A percentile compares a stretch with the other conserved stretches of the same genome.
These are phyloP conservation scores for Pheosia gnoma DNA, from an alignment of 2,888 invertebrate species.

Conservation along the genomic window DNA sequence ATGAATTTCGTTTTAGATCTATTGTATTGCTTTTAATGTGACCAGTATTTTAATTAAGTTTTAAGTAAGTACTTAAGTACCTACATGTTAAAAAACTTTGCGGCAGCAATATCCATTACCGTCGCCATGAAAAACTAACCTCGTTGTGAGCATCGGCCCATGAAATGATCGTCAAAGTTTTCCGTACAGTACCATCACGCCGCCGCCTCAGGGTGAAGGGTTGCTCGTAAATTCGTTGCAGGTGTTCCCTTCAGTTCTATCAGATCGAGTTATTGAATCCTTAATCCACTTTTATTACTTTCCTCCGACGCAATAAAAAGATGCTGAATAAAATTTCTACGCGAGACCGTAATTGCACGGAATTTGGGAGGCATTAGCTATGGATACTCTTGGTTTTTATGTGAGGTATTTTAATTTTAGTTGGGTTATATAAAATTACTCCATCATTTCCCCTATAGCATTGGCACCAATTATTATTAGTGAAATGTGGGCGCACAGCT, in stretches of 20 bases:
- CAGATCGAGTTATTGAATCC: constrained; percentile 70
- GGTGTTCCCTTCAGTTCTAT: constrained; percentile 56
- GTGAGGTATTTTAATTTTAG: neutral
- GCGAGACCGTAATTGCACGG: constrained; percentile 55
- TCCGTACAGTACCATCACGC: constrained; percentile 24
- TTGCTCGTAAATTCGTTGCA: constrained; percentile 60
- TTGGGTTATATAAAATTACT: too few species aligned
- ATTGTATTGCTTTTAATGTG: too few species aligned
- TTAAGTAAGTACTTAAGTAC: too few species aligned
- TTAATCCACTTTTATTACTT: constrained; percentile 72
- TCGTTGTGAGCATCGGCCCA: constrained; percentile 36
- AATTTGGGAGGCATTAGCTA: constrained; percentile 27
- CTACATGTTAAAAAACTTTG: neutral
- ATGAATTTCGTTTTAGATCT: too few species aligned
- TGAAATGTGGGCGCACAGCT: too few species aligned
- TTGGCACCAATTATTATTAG: too few species aligned
- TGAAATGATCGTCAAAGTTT: constrained; percentile 46
- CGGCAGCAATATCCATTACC: neutral
- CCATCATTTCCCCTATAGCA: too few species aligned
- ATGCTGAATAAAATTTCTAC: constrained; percentile 38
- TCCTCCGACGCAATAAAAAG: constrained; percentile 46
- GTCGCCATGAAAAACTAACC: constrained; percentile 34
- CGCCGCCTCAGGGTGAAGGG: constrained; percentile 48
- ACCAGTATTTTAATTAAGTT: too few species aligned
- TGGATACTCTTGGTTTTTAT: neutral